Evolutionary conservation across 2,797 vertebrate genomes (phyloP), one percentile per base, ranked within the genome.

Genomic region (Champsocephalus gunnari): DNA sequence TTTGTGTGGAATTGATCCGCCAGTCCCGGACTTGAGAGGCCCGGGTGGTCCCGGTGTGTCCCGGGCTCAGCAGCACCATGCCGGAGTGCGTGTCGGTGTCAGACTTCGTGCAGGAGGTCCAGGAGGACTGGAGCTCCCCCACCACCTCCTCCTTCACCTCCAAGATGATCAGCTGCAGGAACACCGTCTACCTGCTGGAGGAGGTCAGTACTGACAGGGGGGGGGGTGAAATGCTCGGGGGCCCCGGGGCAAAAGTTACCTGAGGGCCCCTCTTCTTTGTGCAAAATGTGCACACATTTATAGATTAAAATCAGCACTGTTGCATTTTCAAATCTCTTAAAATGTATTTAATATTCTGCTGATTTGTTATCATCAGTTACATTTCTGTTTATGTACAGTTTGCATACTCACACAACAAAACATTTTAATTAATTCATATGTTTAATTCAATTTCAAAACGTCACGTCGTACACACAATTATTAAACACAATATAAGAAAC

Each of bases 81-180:
- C 90, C 86, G 10, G 88, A 92, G 86, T 87, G 90, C 53, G 91
- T 94, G 65, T 91, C 87, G 0, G 93, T 92, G 59, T 43, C 86
- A 1, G 86, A 95, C 66, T 95, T 95, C 71, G 73, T 95, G 67
- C 82, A 85, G 72, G 89, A 90, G 84, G 88, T 74, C 0, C 87
- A 88, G 85, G 91, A 95, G 71, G 93, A 94, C 87, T 93, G 93
- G 88, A 92, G 88, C 85, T 95, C 91, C 0, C 92, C 92, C 38
- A 94, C 90, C 68, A 94, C 90, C 67, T 94, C 93, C 69, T 93
- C 91, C 50, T 92, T 93, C 85, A 89, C 87, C 83, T 85, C 90
- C 87, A 93, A 91, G 87, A 92, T 93, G 91, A 75, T 75, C 54
- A 84, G 79, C 80, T 92, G 90, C 86, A 90, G 91, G 59, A 92